phyloP scores from a whole-genome alignment of 1,140 invertebrate species.

The Branchinecta lindahli region DNA sequence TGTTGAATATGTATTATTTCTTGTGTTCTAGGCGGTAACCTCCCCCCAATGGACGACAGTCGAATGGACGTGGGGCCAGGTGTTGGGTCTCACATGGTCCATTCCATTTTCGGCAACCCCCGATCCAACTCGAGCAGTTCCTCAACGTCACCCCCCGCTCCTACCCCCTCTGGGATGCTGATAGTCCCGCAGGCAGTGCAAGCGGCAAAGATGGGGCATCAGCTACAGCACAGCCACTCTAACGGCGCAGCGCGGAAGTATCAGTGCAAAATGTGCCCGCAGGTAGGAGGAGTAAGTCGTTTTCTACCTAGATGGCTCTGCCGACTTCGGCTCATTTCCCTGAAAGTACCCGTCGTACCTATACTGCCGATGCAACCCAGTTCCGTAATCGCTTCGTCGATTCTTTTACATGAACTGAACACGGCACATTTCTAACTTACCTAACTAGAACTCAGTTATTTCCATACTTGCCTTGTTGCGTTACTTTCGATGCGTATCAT shows the following conservation, averaged over 20 bases:
- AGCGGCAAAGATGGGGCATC: constrained; percentile 44
- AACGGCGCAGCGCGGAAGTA: constrained; percentile 49
- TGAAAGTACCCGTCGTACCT: too few relatives aligned
- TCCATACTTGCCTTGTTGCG: too few relatives aligned
- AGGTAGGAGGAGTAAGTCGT: constrained; percentile 48
- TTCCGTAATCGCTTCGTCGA: too few relatives aligned
- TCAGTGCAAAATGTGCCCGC: constrained; percentile 96
- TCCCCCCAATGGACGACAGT: background rate
- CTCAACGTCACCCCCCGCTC: constrained; percentile 34
- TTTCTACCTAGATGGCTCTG: too few relatives aligned
- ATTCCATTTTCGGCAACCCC: constrained; percentile 2
- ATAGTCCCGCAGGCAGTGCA: constrained; percentile 84
- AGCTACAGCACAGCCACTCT: constrained; percentile 21
- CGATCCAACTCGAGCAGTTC: background rate
- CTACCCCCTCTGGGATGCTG: constrained; percentile 44
- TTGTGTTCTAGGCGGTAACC: background rate
- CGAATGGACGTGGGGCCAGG: background rate
- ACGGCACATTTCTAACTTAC: too few relatives aligned
- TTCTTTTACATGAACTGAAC: too few relatives aligned
- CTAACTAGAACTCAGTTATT: too few relatives aligned
- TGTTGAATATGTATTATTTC: too few relatives aligned
- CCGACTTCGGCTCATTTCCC: too few relatives aligned
- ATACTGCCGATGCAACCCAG: too few relatives aligned
- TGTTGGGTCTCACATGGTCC: background rate
- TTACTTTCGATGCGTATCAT: too few relatives aligned